phyloP scores from a whole-genome alignment of 2,113 vertebrate genomes.

The Sturnus vulgaris region DNA sequence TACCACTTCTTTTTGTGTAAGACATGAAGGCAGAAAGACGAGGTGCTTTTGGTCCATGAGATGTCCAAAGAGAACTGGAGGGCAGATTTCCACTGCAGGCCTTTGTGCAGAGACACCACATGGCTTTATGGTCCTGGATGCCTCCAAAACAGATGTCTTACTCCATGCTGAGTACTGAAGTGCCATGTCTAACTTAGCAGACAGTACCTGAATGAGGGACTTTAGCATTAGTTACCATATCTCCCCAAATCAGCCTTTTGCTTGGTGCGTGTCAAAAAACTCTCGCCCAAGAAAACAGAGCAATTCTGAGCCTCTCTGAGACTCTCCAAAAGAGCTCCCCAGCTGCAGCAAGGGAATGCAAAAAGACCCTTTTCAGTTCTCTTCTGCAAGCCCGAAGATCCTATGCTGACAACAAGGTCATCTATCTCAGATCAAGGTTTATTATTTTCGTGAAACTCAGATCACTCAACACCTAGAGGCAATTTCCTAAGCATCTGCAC shows the following conservation, averaged over 20 bases:
- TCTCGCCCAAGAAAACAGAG: background rate
- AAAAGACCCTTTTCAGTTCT: background rate
- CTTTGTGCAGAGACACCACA: rapidly evolving
- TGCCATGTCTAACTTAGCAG: background rate
- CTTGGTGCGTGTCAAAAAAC: background rate
- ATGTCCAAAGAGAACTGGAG: background rate
- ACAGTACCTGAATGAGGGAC: background rate
- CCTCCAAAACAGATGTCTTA: background rate
- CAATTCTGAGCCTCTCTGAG: background rate
- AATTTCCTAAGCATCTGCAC: slow-evolving; percentile 62
- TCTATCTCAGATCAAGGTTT: slow-evolving; percentile 29
- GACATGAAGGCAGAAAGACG: background rate
- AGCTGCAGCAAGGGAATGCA: background rate
- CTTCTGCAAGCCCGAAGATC: background rate
- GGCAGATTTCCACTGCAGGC: background rate
- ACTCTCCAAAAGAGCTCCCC: background rate
- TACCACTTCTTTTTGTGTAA: background rate
- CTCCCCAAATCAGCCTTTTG: background rate
- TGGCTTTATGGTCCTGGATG: background rate
- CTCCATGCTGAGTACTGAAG: background rate
- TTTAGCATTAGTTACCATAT: background rate
- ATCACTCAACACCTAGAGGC: slow-evolving; percentile 47
- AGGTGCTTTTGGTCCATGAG: background rate
- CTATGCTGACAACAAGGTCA: slow-evolving; percentile 10
- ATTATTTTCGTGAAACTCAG: slow-evolving; percentile 38